Conservation (phyloP, 2,113 vertebrate genomes). For the Pelodiscus sinensis region DNA sequence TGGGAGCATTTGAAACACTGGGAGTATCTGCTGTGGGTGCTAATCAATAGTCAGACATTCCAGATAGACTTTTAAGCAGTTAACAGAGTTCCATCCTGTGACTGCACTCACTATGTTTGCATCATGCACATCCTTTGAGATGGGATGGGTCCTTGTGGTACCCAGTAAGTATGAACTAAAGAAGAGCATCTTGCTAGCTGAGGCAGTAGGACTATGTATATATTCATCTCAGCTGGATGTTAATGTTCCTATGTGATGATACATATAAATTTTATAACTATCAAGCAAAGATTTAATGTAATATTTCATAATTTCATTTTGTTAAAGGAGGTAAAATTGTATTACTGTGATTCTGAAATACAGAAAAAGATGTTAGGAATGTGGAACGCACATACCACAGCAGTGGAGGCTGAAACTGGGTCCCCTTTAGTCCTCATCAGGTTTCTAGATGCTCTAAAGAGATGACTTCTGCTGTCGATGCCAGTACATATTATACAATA, state of each 20-base stretch:
- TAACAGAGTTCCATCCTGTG: slow-evolving; percentile 11
- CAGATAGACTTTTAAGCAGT: slow-evolving; percentile 43
- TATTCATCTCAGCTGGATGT: neutral
- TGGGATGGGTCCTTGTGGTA: neutral
- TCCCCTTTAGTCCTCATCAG: slow-evolving; percentile 6
- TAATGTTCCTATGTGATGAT: neutral
- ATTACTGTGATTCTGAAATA: neutral
- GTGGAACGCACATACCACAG: neutral
- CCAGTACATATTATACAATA: neutral
- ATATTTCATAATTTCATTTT: neutral
- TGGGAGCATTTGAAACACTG: too few species aligned
- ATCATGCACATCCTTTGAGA: slow-evolving; percentile 27
- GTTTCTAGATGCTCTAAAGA: slow-evolving; percentile 19
- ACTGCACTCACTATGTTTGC: slow-evolving; percentile 1
- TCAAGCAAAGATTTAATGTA: neutral
- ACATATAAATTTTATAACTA: neutral
- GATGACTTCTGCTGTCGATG: neutral
- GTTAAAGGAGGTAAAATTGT: neutral
- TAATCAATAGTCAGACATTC: neutral
- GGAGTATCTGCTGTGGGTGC: slow-evolving; percentile 11
- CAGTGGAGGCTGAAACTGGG: neutral
- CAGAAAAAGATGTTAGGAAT: slow-evolving; percentile 1
- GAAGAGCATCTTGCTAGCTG: slow-evolving; percentile 19
- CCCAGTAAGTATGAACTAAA: slow-evolving; percentile 6
- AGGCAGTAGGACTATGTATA: neutral